Evolutionary conservation across 92 coral and sea anemone genomes (phyloP).

Genomic region (Heliopora coerulea): DNA sequence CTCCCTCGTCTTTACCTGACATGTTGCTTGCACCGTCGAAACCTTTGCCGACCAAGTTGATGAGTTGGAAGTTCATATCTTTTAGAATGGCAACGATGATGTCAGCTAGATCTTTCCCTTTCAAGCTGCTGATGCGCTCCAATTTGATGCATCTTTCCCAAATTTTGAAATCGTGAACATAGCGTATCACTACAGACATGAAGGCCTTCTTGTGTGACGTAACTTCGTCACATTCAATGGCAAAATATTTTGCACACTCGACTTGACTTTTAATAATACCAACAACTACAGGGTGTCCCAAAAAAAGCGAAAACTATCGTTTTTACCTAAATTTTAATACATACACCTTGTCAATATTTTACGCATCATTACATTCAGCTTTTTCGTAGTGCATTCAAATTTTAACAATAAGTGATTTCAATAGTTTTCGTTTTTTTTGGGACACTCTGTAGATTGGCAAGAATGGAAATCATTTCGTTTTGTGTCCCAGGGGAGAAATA

Average conservation of each 20-base stretch:
- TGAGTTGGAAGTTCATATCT: constrained; percentile 18
- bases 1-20: constrained; percentile 42
- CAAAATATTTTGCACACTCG: constrained; percentile 22
- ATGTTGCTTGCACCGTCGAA: constrained; percentile 40
- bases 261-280: too few species aligned
- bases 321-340: too few species aligned
- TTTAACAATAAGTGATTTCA: too few species aligned
- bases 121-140: constrained; percentile 20
- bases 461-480: constrained; percentile 17
- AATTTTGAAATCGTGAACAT: constrained; percentile 23
- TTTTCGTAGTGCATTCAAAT: too few species aligned
- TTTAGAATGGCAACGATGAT: constrained; percentile 1
- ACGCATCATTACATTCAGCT: too few species aligned
- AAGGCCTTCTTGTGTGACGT: constrained; percentile 45
- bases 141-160: constrained; percentile 40
- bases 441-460: not conserved
- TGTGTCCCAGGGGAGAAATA: constrained; percentile 40
- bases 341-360: too few species aligned
- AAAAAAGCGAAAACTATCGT: too few species aligned
- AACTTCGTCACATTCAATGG: constrained; percentile 47
- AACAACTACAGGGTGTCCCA: too few species aligned
- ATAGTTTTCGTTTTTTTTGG: too few species aligned
- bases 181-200: constrained; percentile 34
- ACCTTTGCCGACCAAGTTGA: constrained; percentile 29
- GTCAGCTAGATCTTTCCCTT: constrained; percentile 15